Evolutionary conservation across 1,140 invertebrate genomes (phyloP), one percentile per base, ranked within the genome.

Genomic region (Belonocnema kinseyi): DNA sequence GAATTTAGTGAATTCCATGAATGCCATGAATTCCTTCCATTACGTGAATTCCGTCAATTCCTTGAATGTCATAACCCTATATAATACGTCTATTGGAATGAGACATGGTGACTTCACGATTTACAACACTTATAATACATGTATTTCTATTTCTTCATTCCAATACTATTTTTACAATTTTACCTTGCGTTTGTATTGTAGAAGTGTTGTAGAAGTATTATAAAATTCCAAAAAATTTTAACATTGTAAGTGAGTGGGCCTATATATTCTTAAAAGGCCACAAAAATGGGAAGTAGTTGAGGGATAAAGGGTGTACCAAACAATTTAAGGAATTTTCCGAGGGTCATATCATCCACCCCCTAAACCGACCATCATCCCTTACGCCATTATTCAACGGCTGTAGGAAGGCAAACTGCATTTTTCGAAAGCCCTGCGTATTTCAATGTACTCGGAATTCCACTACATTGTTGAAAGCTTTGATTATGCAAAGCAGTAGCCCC

Each of bases 381-480:
- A 66, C 26, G 26, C 61, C 61, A 66, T 66, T 16, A 33, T 33
- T 46, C 61, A 33, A 66, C n/a, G 61, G 26, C 61, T 66, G 61
- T 66, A 72, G 56, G 77, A 83, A 75, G 78, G 76, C 72, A 79
- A 78, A 72, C 66, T 85, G 82, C 83, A 89, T 89, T 89, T 89
- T 89, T 89, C 82, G 85, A 77, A 85, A 79, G 81, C 79, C 83
- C 79, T 74, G 82, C 83, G 77, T 83, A 52, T 74, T n/a, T 50
- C 54, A 53, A 79, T 85, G 78, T 77, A 83, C 80, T 87, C 83
- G 81, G 83, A 85, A 87, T 88, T 88, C 87, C 85, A 74, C 81
- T 85, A 84, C 82, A 85, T 85, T 88, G 86, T 88, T 83, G 85
- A 77, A 79, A 81, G 86, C 87, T 88, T 88, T 88, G 88, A 89